These are phyloP conservation scores for Grammomys surdaster DNA, from an alignment of 2,113 vertebrate species.

Conservation along the genomic window DNA sequence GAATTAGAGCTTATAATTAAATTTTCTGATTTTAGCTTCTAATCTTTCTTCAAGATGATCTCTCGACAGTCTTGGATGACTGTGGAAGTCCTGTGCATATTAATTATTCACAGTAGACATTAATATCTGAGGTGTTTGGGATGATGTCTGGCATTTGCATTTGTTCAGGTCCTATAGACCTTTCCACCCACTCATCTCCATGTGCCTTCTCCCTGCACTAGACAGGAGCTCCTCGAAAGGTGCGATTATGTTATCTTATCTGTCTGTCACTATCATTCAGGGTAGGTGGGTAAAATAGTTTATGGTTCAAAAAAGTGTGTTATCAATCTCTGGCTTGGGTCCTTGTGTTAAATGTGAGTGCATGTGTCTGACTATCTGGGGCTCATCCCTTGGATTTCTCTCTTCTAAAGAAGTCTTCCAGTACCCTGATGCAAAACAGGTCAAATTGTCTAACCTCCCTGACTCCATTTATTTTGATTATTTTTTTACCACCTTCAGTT, in stretches of 20 bases:
- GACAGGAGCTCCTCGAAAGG: background rate
- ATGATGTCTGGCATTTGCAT: background rate
- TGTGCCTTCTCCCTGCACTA: background rate
- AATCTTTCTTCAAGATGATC: slow-evolving; percentile 22
- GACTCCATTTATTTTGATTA: slow-evolving; percentile 42
- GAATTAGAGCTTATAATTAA: slow-evolving; percentile 14
- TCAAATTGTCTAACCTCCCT: background rate
- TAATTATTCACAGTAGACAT: background rate
- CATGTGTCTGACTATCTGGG: background rate
- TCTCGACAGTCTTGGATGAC: slow-evolving; percentile 13
- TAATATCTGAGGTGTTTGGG: background rate
- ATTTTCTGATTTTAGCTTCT: slow-evolving; percentile 39
- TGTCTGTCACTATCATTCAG: background rate
- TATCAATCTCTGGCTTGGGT: background rate
- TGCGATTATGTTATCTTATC: slow-evolving; percentile 8
- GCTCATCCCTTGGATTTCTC: background rate
- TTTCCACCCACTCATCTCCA: slow-evolving; percentile 11
- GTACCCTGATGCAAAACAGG: slow-evolving; percentile 27
- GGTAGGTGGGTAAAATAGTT: slow-evolving; percentile 10
- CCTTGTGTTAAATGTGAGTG: background rate
- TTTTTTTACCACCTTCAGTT: slow-evolving; percentile 47
- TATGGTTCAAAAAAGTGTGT: background rate
- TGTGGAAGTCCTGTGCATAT: slow-evolving; percentile 20
- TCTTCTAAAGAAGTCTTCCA: slow-evolving; percentile 37
- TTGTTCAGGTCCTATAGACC: background rate